Percentiles rank a stretch among this genome's conserved stretches.
Evolutionary conservation across 2,797 vertebrate species (phyloP).

Genomic region (Oryzias sinensis): DNA sequence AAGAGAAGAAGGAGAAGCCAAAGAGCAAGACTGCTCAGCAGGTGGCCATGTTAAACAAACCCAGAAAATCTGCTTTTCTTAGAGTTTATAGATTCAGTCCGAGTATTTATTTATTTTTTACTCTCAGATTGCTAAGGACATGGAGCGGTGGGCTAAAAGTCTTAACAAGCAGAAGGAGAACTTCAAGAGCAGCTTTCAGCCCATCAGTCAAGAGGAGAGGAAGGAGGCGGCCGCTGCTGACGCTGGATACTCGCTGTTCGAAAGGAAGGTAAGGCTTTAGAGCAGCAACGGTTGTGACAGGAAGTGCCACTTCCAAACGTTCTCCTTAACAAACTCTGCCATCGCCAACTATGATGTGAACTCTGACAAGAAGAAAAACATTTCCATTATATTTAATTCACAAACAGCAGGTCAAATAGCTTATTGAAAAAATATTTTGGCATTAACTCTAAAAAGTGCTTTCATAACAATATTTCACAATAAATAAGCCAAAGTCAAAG

Average conservation of each 20-base stretch:
- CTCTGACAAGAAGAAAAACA: too few species aligned
- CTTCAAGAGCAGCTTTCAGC: constrained; percentile 95
- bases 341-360: too few species aligned
- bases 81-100: neutral
- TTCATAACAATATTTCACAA: too few species aligned
- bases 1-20: constrained; percentile 97
- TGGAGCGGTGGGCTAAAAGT: constrained; percentile 99
- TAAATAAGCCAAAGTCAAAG: too few species aligned
- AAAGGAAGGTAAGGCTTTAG: constrained; percentile 87
- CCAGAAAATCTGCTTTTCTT: neutral
- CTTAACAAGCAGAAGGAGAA: constrained; percentile 99
- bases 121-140: constrained; percentile 96
- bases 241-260: constrained; percentile 93
- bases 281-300: too few species aligned
- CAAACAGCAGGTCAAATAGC: too few species aligned
- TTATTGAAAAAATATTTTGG: too few species aligned
- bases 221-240: constrained; percentile 95
- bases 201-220: constrained; percentile 90
- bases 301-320: too few species aligned
- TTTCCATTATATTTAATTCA: too few species aligned
- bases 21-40: constrained; percentile 99
- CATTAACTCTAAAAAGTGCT: too few species aligned
- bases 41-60: constrained; percentile 62
- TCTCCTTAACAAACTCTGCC: too few species aligned
- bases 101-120: neutral